Conservation (phyloP, 2,113 vertebrate genomes). For the Podocnemis expansa region DNA sequence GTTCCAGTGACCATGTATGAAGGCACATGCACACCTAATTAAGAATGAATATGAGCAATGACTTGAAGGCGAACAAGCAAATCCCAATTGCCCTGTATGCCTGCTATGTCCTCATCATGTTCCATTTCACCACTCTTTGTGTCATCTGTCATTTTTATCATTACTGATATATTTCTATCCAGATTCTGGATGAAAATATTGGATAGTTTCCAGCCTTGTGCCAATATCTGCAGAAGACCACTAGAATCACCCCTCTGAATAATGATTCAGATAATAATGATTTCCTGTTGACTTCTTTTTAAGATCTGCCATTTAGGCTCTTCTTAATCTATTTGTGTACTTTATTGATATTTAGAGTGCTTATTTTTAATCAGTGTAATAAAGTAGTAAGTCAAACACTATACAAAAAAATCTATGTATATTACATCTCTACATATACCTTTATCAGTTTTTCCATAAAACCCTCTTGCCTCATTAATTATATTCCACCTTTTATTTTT, state of each 20-base stretch:
- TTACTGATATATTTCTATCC: not conserved
- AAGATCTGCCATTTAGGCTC: not conserved
- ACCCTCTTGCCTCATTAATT: not conserved
- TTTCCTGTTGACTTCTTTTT: not conserved
- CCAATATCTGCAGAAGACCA: not conserved
- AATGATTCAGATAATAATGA: not conserved
- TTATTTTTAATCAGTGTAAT: not conserved
- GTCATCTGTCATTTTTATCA: not conserved
- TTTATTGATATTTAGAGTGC: not conserved
- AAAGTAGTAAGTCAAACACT: not conserved
- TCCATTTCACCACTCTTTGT: too few relatives aligned
- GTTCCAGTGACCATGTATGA: too few relatives aligned
- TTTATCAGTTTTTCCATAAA: not conserved
- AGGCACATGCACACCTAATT: too few relatives aligned
- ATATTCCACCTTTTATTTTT: not conserved
- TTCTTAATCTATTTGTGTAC: not conserved
- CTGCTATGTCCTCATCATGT: not conserved
- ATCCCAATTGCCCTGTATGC: not conserved
- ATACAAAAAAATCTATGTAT: not conserved
- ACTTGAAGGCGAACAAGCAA: too few relatives aligned
- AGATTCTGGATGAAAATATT: not conserved
- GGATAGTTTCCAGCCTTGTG: not conserved
- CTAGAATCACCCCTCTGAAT: not conserved
- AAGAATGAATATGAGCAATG: too few relatives aligned
- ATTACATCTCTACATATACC: not conserved